Evolutionary conservation across 2,113 vertebrate species (phyloP).

Genomic region (Thomomys bottae): DNA sequence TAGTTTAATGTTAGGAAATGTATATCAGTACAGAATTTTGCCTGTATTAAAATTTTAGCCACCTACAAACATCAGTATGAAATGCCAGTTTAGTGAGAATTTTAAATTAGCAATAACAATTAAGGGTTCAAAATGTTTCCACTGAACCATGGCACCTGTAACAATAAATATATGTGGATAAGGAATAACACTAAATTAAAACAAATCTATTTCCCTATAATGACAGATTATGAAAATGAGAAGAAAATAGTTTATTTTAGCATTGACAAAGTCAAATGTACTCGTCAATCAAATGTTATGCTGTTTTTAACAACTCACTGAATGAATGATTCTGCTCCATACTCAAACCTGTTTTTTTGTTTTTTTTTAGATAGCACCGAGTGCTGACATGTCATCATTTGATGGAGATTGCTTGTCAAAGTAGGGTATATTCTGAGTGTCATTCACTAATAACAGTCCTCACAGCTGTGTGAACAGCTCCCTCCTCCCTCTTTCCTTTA

Average conservation of each 20-base stretch:
- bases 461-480: neutral
- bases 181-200: neutral
- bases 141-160: neutral
- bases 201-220: neutral
- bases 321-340: slow-evolving; percentile 70
- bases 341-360: slow-evolving; percentile 59
- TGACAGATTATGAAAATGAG: neutral
- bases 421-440: slow-evolving; percentile 49
- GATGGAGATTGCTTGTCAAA: slow-evolving; percentile 67
- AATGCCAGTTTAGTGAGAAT: neutral
- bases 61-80: neutral
- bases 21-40: neutral
- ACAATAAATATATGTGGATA: neutral
- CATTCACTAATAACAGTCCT: slow-evolving; percentile 46
- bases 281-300: slow-evolving; percentile 74
- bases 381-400: slow-evolving; percentile 54
- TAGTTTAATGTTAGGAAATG: neutral
- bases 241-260: slow-evolving; percentile 42
- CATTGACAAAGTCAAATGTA: slow-evolving; percentile 42
- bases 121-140: neutral
- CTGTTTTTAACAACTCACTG: slow-evolving; percentile 73
- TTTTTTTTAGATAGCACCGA: slow-evolving; percentile 61
- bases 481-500: neutral
- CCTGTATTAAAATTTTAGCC: neutral
- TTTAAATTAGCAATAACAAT: neutral